phyloP scores from a whole-genome alignment of 2,888 invertebrate genomes.

The Epirrhoe tristata region DNA sequence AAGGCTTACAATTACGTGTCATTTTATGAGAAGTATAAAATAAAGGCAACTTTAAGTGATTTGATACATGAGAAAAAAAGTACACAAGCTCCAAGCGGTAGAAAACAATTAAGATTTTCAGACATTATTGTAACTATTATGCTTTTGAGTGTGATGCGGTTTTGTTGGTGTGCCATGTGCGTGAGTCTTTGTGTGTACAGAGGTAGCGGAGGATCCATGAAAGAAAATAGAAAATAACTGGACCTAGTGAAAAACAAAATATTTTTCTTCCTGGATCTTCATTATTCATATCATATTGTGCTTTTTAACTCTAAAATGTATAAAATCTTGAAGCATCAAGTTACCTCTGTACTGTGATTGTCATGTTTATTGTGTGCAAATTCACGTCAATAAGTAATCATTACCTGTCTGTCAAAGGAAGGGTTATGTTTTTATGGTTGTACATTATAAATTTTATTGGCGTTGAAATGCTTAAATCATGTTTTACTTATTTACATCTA shows the following conservation, averaged over 20 bases:
- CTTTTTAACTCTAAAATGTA: conserved; percentile 21
- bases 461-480: not conserved
- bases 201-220: conserved; percentile 7
- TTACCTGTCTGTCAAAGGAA: too few relatives aligned
- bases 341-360: conserved; percentile 21
- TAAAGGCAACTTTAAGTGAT: too few relatives aligned
- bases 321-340: conserved; percentile 7
- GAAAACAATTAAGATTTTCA: not conserved
- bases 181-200: conserved; percentile 10
- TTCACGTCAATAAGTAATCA: not conserved
- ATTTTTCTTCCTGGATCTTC: conserved; percentile 8
- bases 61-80: too few relatives aligned
- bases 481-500: not conserved
- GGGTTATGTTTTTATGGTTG: not conserved
- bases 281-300: conserved; percentile 1
- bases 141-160: not conserved
- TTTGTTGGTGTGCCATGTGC: not conserved
- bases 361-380: conserved; percentile 13
- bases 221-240: not conserved
- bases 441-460: not conserved
- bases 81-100: too few relatives aligned
- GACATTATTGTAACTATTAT: not conserved
- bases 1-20: too few relatives aligned
- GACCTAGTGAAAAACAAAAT: not conserved
- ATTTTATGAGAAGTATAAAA: too few relatives aligned